These are phyloP conservation scores for Drosophila leonis DNA, from an alignment of 2,888 invertebrate genomes.

Conservation along the genomic window DNA sequence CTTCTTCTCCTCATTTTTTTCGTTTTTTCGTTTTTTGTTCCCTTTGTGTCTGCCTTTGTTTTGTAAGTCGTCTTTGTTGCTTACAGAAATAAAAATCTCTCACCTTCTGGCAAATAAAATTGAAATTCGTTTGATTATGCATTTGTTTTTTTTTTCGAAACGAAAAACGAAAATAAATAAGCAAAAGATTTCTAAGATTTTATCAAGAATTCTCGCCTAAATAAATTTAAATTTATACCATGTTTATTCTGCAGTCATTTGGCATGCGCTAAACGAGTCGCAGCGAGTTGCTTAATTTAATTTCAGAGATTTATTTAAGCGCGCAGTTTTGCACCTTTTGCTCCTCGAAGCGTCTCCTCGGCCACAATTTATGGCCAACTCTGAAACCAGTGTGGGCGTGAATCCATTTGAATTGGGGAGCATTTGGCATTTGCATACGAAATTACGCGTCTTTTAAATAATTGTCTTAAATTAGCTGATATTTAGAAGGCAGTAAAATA, in stretches of 20 bases:
- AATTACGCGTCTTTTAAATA: constrained; percentile 60
- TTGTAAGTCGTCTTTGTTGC: constrained; percentile 60
- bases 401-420: constrained; percentile 36
- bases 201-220: constrained; percentile 28
- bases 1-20: constrained; percentile 28
- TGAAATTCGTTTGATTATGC: constrained; percentile 58
- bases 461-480: constrained; percentile 73
- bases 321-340: constrained; percentile 59
- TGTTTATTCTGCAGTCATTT: constrained; percentile 32
- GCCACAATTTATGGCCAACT: constrained; percentile 15
- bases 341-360: neutral
- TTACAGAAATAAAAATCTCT: constrained; percentile 53
- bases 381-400: constrained; percentile 27
- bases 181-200: constrained; percentile 39
- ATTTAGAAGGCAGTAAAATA: constrained; percentile 73
- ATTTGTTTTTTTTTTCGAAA: constrained; percentile 10
- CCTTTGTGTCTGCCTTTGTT: constrained; percentile 54
- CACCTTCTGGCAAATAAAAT: constrained; percentile 69
- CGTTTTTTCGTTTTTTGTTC: constrained; percentile 27
- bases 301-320: constrained; percentile 53
- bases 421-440: constrained; percentile 59
- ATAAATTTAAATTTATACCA: constrained; percentile 43
- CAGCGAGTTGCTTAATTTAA: constrained; percentile 57
- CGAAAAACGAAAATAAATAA: constrained; percentile 9
- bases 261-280: constrained; percentile 64